Evolutionary conservation across 2,797 vertebrate species (phyloP), one percentile per base, ranked within the genome.

Genomic region (Myripristis murdjan): DNA sequence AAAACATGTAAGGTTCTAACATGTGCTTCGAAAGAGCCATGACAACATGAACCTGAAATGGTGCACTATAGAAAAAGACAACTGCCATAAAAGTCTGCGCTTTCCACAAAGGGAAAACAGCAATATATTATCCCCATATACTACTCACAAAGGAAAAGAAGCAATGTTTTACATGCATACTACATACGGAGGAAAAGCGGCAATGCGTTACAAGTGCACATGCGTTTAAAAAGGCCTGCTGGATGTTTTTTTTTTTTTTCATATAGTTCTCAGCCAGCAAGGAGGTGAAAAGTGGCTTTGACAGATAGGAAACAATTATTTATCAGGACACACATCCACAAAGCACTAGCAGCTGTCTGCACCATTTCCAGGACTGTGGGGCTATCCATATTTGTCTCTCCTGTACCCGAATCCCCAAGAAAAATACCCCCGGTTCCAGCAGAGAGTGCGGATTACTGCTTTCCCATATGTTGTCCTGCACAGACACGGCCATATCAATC

Each of bases 381-480:
- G 78, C 66, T 79, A 87, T 91, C 86, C 88, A 83, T 92, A 90
- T 92, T 88, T 87, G 88, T 92, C 90, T 94, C 79, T 82, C 75
- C 77, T 86, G 75, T 79, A 75, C 82, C 82, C 66, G 76, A 92
- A 88, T 91, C 89, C 88, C 90, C 87, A 87, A 89, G 90, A 95
- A 90, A 93, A 94, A 94, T 90, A 93, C 88, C 90, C 87, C 65
- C 60, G 64, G 82, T 90, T 90, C 83, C 88, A 91, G 73, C 81
- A 84, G 80, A 91, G 90, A 87, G 89, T 88, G 75, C 82, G 89
- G 91, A 88, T 92, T 94, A 94, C 86, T 83, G 84, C 89, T 96
- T 95, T 95, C 90, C 95, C 95, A 96, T 94, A 95, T 95, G 95
- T 94, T 90, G 87, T 78, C 89, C 88, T 83, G 78, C 81, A 67